Evolutionary conservation across 2,113 vertebrate genomes (phyloP), one percentile per base, ranked within the genome.

Genomic region (Brachyhypopomus gauderio): DNA sequence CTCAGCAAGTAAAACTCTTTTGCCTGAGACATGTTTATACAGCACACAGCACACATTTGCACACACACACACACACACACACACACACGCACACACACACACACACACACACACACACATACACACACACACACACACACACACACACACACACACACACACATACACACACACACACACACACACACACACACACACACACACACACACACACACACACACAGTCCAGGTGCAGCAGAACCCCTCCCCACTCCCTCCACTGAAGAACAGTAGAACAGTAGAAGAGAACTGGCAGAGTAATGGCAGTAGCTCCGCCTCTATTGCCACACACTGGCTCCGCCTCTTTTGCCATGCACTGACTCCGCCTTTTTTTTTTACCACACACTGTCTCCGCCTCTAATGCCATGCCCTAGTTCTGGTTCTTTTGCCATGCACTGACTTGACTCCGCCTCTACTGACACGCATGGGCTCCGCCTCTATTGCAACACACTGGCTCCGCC

Each of bases 141-240:
- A 72, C 34, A 71, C 41, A 71, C 55, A 41, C 36, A 45, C 58
- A 38, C 52, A 71, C 56, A 72, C 34, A 71, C 41, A 71, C 55
- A 41, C 36, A 45, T 38, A 38, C 52, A 71, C 56, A 72, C 34
- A 71, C 41, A 71, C 55, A 41, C 36, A 45, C 58, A 38, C 52
- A 71, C 56, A 72, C n/a, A n/a, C n/a, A n/a, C n/a, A n/a, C n/a
- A n/a, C n/a, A n/a, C n/a, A n/a, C n/a, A 22, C 55, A 1, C 38
- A 71, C 48, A 58, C 55, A 56, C 45, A 60, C 52, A 23, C 34
- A 71, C 41, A 71, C 55, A 41, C 36, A 45, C 58, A 38, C 52
- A 71, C 56, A 72, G 34, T 45, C 34, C n/a, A 72, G 77, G 60
- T 62, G 22, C 41, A 78, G 30, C 77, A 59, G 34, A 34, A 78